Evolutionary conservation across 1,140 invertebrate genomes (phyloP), one percentile per base, ranked within the genome.

Genomic region (Oncopeltus fasciatus): DNA sequence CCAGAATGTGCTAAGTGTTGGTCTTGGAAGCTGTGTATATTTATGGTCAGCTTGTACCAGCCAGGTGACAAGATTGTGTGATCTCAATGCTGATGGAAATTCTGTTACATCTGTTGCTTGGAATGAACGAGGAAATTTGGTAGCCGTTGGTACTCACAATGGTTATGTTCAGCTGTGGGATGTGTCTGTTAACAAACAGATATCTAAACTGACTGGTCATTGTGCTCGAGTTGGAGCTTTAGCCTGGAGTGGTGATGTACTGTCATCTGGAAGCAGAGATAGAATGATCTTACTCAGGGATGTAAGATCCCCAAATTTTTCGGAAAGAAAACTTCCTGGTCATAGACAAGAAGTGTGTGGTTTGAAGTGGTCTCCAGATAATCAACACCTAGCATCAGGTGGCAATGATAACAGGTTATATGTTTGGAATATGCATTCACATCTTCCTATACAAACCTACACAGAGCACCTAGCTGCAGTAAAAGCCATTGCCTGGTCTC

Each of bases 21-120:
- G 96, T 0, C 76, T 99, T 0, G 95, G 94, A 11, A 94, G 91
- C 66, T 98, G 95, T 74, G 97, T 99, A 1, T 99, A 99, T 76
- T 74, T 99, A 44, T 99, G 97, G 97, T 98, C 93, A 69, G 96
- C 96, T 0, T 97, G 93, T 71, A 99, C 95, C 64, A 97, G 94
- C 73, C 95, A 99, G 80, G 92, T 97, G 24, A 97, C 95, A 8
- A 80, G 95, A 70, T 75, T 99, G 9, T 99, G 97, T 77, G 97
- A 99, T 77, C 76, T 99, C 24, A 89, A 90, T 5, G 81, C 82
- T 53, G 94, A 98, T 73, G 85, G 84, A 9, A 98, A 99, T 74
- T 87, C 90, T 18, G 95, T 99, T 2, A 99, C 96, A 0, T 98
- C 95, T 1, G 97, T 99, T 12, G 92, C 96, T 14, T 99, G 97